Conservation (phyloP, 2,797 vertebrate species). For the Chrysocyon brachyurus region DNA sequence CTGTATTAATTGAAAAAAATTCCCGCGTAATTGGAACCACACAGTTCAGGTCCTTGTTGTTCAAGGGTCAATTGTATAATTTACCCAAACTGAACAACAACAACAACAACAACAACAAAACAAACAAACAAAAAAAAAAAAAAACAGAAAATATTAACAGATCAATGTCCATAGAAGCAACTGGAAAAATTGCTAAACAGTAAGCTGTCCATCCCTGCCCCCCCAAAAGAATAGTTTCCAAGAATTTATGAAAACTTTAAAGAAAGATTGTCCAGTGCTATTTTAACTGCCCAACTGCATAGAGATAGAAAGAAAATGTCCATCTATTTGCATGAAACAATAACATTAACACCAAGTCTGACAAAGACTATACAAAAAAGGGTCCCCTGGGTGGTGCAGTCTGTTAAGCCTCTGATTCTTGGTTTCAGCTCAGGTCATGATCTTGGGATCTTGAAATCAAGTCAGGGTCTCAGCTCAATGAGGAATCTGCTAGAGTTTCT, state of each 20-base stretch:
- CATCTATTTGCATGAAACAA: neutral
- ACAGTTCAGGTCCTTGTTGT: neutral
- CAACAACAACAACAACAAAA: too few relatives aligned
- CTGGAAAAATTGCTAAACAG: neutral
- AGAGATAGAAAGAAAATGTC: neutral
- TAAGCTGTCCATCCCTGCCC: neutral
- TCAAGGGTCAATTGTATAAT: neutral
- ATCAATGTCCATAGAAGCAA: neutral
- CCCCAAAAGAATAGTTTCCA: neutral
- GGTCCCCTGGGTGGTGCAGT: too few relatives aligned
- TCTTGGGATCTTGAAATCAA: neutral
- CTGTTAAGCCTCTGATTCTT: neutral
- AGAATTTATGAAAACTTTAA: slow-evolving; percentile 28
- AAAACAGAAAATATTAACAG: neutral
- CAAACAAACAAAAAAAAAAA: neutral
- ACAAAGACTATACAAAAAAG: neutral
- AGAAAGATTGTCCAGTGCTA: neutral
- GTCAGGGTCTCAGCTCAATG: neutral
- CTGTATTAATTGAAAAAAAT: neutral
- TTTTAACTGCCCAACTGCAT: neutral
- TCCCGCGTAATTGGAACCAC: neutral
- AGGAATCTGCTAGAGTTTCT: neutral
- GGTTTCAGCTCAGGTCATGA: neutral
- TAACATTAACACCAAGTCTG: neutral
- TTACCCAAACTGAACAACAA: neutral